Evolutionary conservation across 2,888 invertebrate species (phyloP).

Genomic region (Melanostoma scalare): DNA sequence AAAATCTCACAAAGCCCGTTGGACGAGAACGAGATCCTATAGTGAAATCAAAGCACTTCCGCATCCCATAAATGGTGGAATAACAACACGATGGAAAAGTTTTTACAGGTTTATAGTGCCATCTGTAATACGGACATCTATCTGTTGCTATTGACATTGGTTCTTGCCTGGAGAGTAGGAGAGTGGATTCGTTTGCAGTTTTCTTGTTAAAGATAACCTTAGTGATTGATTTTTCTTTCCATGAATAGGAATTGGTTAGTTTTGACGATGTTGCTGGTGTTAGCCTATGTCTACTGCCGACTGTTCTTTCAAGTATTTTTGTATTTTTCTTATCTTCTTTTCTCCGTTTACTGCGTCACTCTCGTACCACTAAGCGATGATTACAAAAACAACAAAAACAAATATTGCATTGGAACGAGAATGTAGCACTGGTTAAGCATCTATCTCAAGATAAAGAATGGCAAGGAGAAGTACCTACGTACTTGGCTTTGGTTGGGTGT

Average conservation of each 20-base stretch:
- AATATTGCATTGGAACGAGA: conserved; percentile 62
- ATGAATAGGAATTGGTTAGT: conserved; percentile 49
- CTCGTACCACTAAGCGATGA: conserved; percentile 57
- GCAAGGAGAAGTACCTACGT: conserved; percentile 18
- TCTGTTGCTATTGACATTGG: conserved; percentile 64
- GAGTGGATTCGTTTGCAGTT: conserved; percentile 19
- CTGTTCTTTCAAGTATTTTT: conserved; percentile 43
- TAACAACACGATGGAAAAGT: conserved; percentile 20
- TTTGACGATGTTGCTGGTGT: conserved; percentile 6
- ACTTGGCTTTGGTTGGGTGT: conserved; percentile 51
- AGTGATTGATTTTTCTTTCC: conserved; percentile 71
- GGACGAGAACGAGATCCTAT: conserved; percentile 29
- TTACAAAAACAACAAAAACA: conserved; percentile 22
- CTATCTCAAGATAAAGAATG: conserved; percentile 28
- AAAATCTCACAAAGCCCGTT: conserved; percentile 33
- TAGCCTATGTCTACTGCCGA: conserved; percentile 7
- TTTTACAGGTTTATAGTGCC: conserved; percentile 28
- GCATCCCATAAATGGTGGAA: conserved; percentile 57
- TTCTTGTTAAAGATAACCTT: conserved; percentile 19
- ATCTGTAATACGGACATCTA: conserved; percentile 46
- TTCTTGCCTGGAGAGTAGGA: conserved; percentile 32
- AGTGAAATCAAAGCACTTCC: conserved; percentile 63
- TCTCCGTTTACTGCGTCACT: conserved; percentile 47
- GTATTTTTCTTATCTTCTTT: conserved; percentile 30
- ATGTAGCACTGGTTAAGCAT: conserved; percentile 60